Evolutionary conservation across 2,888 invertebrate genomes (phyloP).

Genomic region (Drosophila mimica): DNA sequence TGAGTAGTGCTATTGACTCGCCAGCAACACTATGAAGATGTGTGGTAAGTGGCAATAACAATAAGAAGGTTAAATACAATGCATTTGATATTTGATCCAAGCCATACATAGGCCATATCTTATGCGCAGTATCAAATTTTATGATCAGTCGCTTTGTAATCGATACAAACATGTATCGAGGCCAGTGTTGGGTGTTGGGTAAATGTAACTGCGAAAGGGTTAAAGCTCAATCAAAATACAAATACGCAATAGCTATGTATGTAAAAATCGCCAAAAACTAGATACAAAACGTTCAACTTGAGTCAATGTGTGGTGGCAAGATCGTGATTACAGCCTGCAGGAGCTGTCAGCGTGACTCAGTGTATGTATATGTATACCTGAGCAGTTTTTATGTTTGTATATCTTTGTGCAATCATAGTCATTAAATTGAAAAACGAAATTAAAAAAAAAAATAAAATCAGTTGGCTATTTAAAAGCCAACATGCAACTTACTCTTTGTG

Average conservation of each 20-base stretch:
- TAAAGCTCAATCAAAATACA: not conserved
- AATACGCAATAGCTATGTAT: not conserved
- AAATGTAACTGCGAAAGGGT: slow-evolving; percentile 21
- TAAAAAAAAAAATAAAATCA: slow-evolving; percentile 43
- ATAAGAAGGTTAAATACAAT: slow-evolving; percentile 72
- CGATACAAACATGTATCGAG: slow-evolving; percentile 38
- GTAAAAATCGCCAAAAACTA: slow-evolving; percentile 15
- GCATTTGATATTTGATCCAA: slow-evolving; percentile 41
- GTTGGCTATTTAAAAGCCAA: slow-evolving; percentile 50
- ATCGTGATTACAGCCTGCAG: slow-evolving; percentile 62
- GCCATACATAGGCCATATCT: slow-evolving; percentile 27
- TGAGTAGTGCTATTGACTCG: slow-evolving; percentile 45
- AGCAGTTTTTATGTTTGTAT: slow-evolving; percentile 5
- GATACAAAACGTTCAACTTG: slow-evolving; percentile 26
- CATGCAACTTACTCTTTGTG: slow-evolving; percentile 79
- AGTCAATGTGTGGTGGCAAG: slow-evolving; percentile 37
- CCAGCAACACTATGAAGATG: slow-evolving; percentile 34
- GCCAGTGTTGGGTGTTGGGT: slow-evolving; percentile 10
- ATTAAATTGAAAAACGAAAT: slow-evolving; percentile 70
- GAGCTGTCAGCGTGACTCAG: slow-evolving; percentile 55
- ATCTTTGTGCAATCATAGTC: slow-evolving; percentile 73
- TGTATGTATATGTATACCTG: slow-evolving; percentile 13
- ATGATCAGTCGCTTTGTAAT: slow-evolving; percentile 31
- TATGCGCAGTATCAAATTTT: slow-evolving; percentile 21
- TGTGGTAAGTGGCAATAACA: slow-evolving; percentile 73